phyloP scores from a whole-genome alignment of 1,140 invertebrate species.

The Drosophila pectinifera region DNA sequence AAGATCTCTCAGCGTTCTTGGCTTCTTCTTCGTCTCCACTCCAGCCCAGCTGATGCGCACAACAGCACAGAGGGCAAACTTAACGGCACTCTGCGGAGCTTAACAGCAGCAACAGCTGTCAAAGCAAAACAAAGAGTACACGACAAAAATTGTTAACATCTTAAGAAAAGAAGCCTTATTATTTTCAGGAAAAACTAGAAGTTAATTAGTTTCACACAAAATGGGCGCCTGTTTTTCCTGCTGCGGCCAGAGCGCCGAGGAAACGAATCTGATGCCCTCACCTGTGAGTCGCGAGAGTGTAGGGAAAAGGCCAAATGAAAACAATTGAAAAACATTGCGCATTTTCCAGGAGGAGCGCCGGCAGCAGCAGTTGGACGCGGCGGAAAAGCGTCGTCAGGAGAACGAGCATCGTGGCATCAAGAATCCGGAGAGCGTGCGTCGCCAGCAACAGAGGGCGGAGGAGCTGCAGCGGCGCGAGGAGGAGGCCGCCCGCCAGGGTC shows the following conservation, averaged over 20 bases:
- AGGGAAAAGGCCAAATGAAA: not conserved
- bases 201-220: not conserved
- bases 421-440: conserved; percentile 69
- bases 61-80: conserved; percentile 7
- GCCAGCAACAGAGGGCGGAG: conserved; percentile 64
- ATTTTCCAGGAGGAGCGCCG: conserved; percentile 71
- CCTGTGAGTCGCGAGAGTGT: conserved; percentile 39
- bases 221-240: conserved; percentile 67
- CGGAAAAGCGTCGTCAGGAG: conserved; percentile 72
- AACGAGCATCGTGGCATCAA: conserved; percentile 77
- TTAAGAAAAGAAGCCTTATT: conserved; percentile 49
- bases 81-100: conserved; percentile 9
- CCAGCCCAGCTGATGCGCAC: conserved; percentile 33
- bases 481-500: conserved; percentile 71
- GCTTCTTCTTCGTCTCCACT: conserved; percentile 13
- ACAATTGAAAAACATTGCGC: not conserved
- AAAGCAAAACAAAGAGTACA: conserved; percentile 61
- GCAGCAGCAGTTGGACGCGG: conserved; percentile 76
- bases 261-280: conserved; percentile 76
- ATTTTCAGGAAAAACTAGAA: conserved; percentile 1
- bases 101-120: conserved; percentile 22
- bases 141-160: conserved; percentile 29
- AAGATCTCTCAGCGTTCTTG: conserved; percentile 23
- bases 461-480: conserved; percentile 67
- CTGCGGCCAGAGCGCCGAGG: conserved; percentile 70